Base-by-base conservation (phyloP, 1,140 invertebrate species). In the Nasonia giraulti region DNA sequence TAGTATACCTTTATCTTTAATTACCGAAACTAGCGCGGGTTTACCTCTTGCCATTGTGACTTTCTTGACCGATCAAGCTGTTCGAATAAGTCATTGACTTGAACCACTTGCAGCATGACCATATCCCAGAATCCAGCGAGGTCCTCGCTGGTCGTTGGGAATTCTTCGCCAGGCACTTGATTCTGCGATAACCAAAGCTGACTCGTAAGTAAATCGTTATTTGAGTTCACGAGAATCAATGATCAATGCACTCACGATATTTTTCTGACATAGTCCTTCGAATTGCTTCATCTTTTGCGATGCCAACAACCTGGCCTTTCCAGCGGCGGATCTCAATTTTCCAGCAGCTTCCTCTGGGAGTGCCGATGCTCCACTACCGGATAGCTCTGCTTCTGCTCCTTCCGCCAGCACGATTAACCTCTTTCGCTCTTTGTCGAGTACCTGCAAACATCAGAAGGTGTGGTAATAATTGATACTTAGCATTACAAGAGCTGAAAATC, bases 71-170 rank as follows among this genome's bases (percentile, higher is more conserved):
- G 89, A 33, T 96, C 95, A 71, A 99, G 95, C 84, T 97, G 96
- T 10, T 95, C 93, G 91, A 97, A 98, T 83, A 97, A 93, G 10
- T 95, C 94, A 90, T 98, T 95, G 23, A 98, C 94, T 92, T 97
- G 96, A 50, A 96, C 95, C 10, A 98, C 95, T 93, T 99, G 98
- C 73, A 99, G 94, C 91, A 96, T 95, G 10, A 99, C 97, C 97
- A 99, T 98, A 92, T 99, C 98, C 98, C 98, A 99, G 93, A 99
- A 99, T 23, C 98, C 98, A 88, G 97, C 97, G 80, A 99, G 93
- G 92, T 99, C 98, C 88, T 97, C 96, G 88, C 95, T 93, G 6
- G 97, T 98, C 3, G 98, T 98, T 62, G 96, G 96, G 91, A 98
- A 98, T 85, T 95, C 95, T 90, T 98, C 97, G 77, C 95, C 96